Evolutionary conservation across 1,140 invertebrate genomes (phyloP).

Genomic region (Drosophila jambulina): DNA sequence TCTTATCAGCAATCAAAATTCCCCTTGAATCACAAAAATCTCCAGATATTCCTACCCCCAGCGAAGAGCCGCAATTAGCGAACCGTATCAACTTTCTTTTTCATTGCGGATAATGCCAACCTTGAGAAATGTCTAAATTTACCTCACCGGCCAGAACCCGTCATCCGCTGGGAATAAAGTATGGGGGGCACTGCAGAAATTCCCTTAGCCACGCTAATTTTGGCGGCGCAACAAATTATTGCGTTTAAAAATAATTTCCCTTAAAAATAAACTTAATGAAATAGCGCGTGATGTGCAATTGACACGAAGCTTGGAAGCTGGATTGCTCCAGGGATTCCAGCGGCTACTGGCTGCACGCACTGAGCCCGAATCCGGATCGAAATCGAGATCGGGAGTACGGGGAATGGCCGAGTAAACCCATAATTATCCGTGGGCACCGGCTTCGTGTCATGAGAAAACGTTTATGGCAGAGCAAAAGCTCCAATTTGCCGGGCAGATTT

Average conservation of each 20-base stretch:
- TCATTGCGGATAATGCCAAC: conserved; percentile 42
- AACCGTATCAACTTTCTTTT: conserved; percentile 47
- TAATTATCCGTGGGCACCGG: conserved; percentile 60
- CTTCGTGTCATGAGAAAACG: conserved; percentile 65
- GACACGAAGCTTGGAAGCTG: conserved; percentile 57
- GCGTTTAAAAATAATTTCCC: conserved; percentile 77
- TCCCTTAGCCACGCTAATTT: conserved; percentile 50
- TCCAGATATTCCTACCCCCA: background rate
- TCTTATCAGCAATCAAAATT: no score
- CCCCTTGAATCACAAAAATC: background rate
- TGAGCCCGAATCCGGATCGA: conserved; percentile 20
- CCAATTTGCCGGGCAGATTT: conserved; percentile 57
- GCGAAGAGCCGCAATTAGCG: conserved; percentile 6
- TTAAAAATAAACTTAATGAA: conserved; percentile 79
- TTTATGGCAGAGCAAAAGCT: conserved; percentile 67
- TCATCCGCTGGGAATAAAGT: conserved; percentile 17
- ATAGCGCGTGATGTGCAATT: conserved; percentile 73
- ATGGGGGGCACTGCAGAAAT: conserved; percentile 30
- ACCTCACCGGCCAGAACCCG: conserved; percentile 9
- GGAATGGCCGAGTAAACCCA: conserved; percentile 49
- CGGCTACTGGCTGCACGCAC: conserved; percentile 59
- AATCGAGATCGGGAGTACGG: conserved; percentile 7
- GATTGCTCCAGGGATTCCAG: conserved; percentile 31
- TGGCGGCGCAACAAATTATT: conserved; percentile 62
- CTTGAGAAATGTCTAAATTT: conserved; percentile 67